These are phyloP conservation scores for Tiphia femorata DNA, from an alignment of 2,888 invertebrate genomes.

Conservation along the genomic window DNA sequence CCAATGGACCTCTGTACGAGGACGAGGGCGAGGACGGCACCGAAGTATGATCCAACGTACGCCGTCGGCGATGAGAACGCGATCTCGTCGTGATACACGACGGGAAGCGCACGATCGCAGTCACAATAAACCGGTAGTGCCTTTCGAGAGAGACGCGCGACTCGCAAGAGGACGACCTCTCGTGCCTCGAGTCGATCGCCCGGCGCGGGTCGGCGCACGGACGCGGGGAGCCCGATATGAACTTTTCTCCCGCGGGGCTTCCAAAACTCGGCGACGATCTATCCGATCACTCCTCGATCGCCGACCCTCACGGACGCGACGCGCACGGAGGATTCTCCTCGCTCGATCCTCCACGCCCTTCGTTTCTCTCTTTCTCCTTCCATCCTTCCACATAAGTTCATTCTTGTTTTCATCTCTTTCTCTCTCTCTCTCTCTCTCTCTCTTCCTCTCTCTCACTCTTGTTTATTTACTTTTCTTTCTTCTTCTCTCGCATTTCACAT, in stretches of 20 bases:
- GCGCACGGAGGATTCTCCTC: slow-evolving; percentile 9
- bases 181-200: not conserved
- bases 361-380: not conserved
- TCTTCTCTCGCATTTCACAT: slow-evolving; percentile 16
- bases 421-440: not conserved
- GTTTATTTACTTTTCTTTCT: slow-evolving; percentile 13
- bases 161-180: no score
- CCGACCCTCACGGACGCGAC: no score
- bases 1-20: slow-evolving; percentile 84
- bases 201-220: not conserved
- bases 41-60: slow-evolving; percentile 76
- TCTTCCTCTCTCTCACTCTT: not conserved
- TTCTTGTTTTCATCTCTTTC: not conserved
- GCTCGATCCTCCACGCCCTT: not conserved
- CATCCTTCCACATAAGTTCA: no score
- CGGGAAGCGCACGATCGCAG: slow-evolving; percentile 35
- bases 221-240: not conserved
- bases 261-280: no score
- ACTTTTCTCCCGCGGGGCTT: slow-evolving; percentile 8
- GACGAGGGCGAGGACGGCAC: slow-evolving; percentile 92
- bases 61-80: slow-evolving; percentile 43
- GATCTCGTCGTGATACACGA: slow-evolving; percentile 33
- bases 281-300: no score
- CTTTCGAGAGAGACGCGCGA: slow-evolving; percentile 42
- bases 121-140: slow-evolving; percentile 61